Percentiles rank a stretch among this genome's conserved stretches.
Evolutionary conservation across 2,797 vertebrate species (phyloP).

Genomic region (Hypotaenidia philippensis): DNA sequence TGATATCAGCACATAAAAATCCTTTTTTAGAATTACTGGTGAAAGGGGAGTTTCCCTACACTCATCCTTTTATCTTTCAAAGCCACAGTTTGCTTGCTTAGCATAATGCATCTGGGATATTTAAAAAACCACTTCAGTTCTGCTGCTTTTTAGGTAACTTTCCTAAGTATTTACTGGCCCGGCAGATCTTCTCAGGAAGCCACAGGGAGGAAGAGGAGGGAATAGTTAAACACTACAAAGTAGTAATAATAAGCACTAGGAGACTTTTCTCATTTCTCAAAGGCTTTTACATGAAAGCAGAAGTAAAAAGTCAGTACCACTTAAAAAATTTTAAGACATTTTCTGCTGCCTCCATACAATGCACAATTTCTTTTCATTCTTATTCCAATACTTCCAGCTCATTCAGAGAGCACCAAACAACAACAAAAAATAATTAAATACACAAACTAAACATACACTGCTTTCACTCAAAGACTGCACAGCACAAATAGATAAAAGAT

Average conservation of each 20-base stretch:
- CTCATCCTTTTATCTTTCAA: not conserved
- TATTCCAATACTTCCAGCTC: not conserved
- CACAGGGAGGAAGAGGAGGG: not conserved
- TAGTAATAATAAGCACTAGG: not conserved
- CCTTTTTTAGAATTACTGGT: not conserved
- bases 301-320: not conserved
- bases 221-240: not conserved
- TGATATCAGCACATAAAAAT: conserved; percentile 20
- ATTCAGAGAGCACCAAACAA: not conserved
- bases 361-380: not conserved
- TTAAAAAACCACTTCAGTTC: not conserved
- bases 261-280: not conserved
- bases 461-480: not conserved
- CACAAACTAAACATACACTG: not conserved
- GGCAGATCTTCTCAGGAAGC: not conserved
- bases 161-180: not conserved
- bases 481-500: not conserved
- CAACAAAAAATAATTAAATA: not conserved
- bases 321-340: not conserved
- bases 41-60: not conserved
- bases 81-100: not conserved
- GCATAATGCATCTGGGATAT: not conserved
- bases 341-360: not conserved
- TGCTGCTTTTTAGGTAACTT: not conserved
- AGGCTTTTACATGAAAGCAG: not conserved